A percentile compares a stretch with the other conserved stretches of the same genome.
Conservation (phyloP, 2,888 invertebrate genomes). For the Clostera curtula region DNA sequence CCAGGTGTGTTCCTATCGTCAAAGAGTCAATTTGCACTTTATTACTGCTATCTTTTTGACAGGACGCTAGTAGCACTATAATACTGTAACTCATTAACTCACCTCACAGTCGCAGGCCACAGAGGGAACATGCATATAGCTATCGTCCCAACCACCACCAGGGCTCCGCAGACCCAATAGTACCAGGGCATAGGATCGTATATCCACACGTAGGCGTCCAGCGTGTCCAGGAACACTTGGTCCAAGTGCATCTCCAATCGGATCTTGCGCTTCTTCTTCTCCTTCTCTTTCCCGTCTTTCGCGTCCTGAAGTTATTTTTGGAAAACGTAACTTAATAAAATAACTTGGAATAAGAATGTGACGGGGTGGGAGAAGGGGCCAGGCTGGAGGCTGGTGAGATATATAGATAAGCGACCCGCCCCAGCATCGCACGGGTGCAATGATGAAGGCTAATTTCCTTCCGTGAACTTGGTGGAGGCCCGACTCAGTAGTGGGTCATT, state of each 20-base stretch:
- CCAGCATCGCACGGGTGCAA: no score
- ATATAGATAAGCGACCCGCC: no score
- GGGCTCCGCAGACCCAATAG: slow-evolving; percentile 94
- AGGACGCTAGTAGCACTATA: no score
- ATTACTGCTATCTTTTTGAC: no score
- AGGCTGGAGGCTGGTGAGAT: no score
- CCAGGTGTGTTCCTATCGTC: no score
- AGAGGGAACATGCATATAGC: slow-evolving; percentile 98
- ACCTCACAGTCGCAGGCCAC: slow-evolving; percentile 96
- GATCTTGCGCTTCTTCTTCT: slow-evolving; percentile 89
- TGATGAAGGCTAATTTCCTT: no score
- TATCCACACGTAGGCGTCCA: slow-evolving; percentile 97
- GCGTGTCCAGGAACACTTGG: slow-evolving; percentile 93
- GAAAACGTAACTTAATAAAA: background rate
- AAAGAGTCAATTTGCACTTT: no score
- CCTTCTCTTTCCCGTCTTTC: slow-evolving; percentile 58
- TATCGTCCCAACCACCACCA: slow-evolving; percentile 93
- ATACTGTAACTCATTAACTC: slow-evolving; percentile 7
- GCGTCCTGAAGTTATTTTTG: slow-evolving; percentile 33
- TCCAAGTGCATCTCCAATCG: slow-evolving; percentile 98
- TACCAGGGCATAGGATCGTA: slow-evolving; percentile 97
- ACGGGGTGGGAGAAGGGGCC: no score
- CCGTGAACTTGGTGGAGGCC: no score
- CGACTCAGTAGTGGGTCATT: no score
- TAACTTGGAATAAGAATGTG: background rate